These are phyloP conservation scores for Panthera tigris DNA, from an alignment of 2,113 vertebrate genomes.

Conservation along the genomic window DNA sequence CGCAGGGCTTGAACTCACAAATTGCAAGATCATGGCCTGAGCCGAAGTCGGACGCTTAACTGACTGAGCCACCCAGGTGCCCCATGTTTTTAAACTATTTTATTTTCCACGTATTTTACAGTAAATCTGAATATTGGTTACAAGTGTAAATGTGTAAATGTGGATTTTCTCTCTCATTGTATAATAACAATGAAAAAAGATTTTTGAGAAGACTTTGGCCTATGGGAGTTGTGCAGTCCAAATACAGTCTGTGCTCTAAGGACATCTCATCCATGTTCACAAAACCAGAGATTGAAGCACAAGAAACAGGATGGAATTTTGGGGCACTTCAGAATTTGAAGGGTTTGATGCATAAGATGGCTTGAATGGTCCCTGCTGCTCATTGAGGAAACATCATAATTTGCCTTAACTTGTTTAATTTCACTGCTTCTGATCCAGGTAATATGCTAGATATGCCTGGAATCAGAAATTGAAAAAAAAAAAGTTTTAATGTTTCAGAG, in stretches of 20 bases:
- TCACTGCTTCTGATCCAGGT: neutral
- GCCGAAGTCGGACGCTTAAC: no score
- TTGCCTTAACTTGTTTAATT: neutral
- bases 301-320: neutral
- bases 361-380: neutral
- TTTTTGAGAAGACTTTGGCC: neutral
- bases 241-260: neutral
- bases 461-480: neutral
- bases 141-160: neutral
- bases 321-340: neutral
- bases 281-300: neutral
- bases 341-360: neutral
- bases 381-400: neutral
- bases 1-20: no score
- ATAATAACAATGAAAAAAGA: neutral
- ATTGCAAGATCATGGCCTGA: no score
- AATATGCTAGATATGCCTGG: neutral
- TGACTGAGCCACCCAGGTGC: no score
- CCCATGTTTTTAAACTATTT: no score
- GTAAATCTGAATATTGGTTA: neutral
- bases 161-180: neutral
- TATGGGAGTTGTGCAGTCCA: neutral
- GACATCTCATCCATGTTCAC: neutral
- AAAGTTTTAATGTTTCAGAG: neutral
- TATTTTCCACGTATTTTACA: neutral